Evolutionary conservation across 37 sponge, comb jelly and placozoan genomes (phyloP).

Genomic region (Chondrosia reniformis): DNA sequence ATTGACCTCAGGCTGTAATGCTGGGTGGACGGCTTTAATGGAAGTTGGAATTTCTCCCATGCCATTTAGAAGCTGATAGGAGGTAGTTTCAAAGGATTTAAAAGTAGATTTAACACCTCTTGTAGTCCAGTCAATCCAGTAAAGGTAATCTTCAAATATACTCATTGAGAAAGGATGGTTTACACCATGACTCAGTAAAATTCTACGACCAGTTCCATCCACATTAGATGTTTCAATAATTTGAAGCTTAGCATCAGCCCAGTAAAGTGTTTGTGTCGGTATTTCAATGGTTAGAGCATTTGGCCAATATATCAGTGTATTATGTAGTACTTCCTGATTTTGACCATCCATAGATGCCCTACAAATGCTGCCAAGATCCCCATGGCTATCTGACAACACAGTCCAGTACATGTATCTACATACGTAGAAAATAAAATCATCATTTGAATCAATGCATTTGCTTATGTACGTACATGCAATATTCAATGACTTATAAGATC

Average conservation of each 20-base stretch:
- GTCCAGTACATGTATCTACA: conserved; percentile 74
- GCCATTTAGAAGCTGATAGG: neutral
- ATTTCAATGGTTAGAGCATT: conserved; percentile 68
- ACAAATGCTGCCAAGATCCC: conserved; percentile 42
- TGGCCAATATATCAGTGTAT: conserved; percentile 37
- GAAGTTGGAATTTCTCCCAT: conserved; percentile 37
- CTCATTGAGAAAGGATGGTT: conserved; percentile 49
- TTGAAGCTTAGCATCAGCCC: conserved; percentile 65
- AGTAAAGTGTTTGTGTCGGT: conserved; percentile 67
- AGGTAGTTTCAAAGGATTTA: conserved; percentile 18
- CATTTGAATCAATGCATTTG: no score
- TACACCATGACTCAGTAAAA: conserved; percentile 24
- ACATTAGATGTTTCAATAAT: conserved; percentile 41
- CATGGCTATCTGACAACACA: no score
- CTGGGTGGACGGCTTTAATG: conserved; percentile 48
- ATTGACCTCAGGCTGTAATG: conserved; percentile 33
- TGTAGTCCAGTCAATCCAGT: conserved; percentile 58
- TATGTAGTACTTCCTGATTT: conserved; percentile 7
- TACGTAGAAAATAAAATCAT: no score
- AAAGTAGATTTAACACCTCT: conserved; percentile 15
- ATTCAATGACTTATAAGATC: no score
- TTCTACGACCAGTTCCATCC: conserved; percentile 47
- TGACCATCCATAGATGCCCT: conserved; percentile 58
- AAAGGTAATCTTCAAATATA: conserved; percentile 39
- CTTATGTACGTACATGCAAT: no score